These are phyloP conservation scores for Hoplostethus atlanticus DNA, from an alignment of 2,797 vertebrate species.

Conservation along the genomic window DNA sequence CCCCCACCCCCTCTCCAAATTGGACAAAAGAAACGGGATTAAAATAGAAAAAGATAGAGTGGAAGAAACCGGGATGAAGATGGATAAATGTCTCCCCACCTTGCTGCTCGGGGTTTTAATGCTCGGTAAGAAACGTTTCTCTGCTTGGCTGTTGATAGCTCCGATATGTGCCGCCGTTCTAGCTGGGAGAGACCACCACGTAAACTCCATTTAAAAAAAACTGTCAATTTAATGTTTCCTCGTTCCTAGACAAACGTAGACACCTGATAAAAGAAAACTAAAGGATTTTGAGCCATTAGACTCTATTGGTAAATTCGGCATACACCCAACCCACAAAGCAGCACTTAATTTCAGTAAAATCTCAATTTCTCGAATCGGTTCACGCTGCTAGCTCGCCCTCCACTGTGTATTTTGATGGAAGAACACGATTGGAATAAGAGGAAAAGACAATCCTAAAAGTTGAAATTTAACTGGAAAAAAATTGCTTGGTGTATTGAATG, in stretches of 20 bases:
- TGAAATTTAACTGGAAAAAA: not conserved
- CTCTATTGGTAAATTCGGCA: constrained; percentile 12
- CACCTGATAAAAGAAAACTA: fast-evolving
- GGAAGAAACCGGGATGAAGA: constrained; percentile 26
- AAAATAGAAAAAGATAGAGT: not conserved
- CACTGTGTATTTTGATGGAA: fast-evolving
- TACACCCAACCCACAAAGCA: fast-evolving
- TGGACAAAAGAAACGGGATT: constrained; percentile 60
- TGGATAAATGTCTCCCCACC: constrained; percentile 37
- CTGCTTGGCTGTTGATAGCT: constrained; percentile 38
- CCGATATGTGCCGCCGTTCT: constrained; percentile 4
- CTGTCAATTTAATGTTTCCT: not conserved
- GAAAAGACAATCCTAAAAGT: not conserved
- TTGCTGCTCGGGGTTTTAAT: constrained; percentile 41
- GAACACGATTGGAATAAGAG: not conserved
- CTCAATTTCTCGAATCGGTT: not conserved
- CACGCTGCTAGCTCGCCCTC: not conserved
- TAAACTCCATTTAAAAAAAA: not conserved
- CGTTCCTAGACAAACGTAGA: fast-evolving
- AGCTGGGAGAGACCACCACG: not conserved
- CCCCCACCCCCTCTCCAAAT: constrained; percentile 10
- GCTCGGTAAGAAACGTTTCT: constrained; percentile 68
- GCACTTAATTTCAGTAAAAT: fast-evolving
- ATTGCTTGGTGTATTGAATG: fast-evolving
- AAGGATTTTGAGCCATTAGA: fast-evolving